Percentiles rank a stretch among this genome's conserved stretches.
Evolutionary conservation across 2,888 invertebrate genomes (phyloP).

Genomic region (Hartigia nigra): DNA sequence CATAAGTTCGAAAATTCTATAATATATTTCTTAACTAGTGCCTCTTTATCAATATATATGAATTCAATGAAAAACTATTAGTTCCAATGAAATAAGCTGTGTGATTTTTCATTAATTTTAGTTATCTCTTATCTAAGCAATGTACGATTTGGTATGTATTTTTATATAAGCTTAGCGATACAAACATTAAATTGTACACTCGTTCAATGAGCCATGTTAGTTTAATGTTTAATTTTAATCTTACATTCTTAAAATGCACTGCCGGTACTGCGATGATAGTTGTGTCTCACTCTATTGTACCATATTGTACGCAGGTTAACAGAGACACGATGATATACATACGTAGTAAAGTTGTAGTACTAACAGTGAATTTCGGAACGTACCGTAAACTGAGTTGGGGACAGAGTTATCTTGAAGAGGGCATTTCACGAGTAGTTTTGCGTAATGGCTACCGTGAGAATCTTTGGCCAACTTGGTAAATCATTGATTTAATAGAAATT

Average conservation of each 20-base stretch:
- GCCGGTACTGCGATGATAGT: too few species aligned
- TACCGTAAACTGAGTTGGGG: not conserved
- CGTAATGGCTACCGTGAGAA: conserved; percentile 32
- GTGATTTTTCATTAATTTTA: not conserved
- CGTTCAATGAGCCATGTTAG: not conserved
- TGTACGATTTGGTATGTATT: not conserved
- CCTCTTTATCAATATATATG: not conserved
- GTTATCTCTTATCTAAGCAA: not conserved
- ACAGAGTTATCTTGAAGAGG: conserved; percentile 7
- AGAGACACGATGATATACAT: too few species aligned
- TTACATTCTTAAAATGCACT: too few species aligned
- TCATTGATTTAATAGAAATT: conserved; percentile 5
- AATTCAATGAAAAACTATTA: not conserved
- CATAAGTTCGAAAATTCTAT: not conserved
- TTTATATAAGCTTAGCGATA: not conserved
- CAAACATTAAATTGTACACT: not conserved
- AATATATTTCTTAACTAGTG: not conserved
- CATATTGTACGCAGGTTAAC: too few species aligned
- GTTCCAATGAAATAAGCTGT: not conserved
- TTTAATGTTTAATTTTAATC: too few species aligned
- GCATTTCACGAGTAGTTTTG: conserved; percentile 7
- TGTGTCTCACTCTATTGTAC: too few species aligned
- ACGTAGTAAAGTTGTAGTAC: too few species aligned
- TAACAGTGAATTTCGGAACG: too few species aligned
- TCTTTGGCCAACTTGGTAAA: conserved; percentile 32